Evolutionary conservation across 2,888 invertebrate genomes (phyloP).

Genomic region (Agrilus mali): DNA sequence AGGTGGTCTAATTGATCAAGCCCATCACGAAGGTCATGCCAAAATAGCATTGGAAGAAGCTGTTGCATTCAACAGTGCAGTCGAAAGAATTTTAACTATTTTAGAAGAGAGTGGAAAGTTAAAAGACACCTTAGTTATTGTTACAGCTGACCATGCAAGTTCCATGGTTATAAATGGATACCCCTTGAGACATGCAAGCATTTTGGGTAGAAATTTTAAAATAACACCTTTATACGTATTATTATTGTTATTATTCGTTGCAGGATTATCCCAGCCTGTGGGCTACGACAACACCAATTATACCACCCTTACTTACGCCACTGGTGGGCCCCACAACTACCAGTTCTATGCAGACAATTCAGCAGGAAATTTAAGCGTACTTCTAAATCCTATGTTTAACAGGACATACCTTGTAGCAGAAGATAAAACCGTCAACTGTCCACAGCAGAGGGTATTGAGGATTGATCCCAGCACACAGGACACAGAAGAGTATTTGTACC

Average conservation of each 20-base stretch:
- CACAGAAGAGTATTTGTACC: conserved; percentile 51
- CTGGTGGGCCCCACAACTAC: conserved; percentile 59
- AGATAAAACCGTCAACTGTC: too few species aligned
- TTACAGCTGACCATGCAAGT: conserved; percentile 77
- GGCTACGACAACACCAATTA: conserved; percentile 51
- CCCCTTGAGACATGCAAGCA: conserved; percentile 51
- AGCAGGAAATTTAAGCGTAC: conserved; percentile 4
- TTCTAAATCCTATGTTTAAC: too few species aligned
- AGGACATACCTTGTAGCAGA: too few species aligned
- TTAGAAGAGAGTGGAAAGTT: conserved; percentile 28
- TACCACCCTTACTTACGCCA: conserved; percentile 67
- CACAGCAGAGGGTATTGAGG: conserved; percentile 30
- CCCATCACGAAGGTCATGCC: conserved; percentile 72
- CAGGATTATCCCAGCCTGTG: conserved; percentile 52
- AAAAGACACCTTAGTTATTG: conserved; percentile 66
- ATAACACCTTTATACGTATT: not conserved
- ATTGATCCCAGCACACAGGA: conserved; percentile 48
- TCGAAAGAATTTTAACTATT: conserved; percentile 49
- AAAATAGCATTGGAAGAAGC: conserved; percentile 69
- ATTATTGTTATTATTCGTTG: not conserved
- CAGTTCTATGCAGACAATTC: conserved; percentile 34
- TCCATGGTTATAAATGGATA: conserved; percentile 69
- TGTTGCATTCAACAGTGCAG: conserved; percentile 64
- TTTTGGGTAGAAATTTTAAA: conserved; percentile 45
- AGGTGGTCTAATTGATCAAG: conserved; percentile 76